These are phyloP conservation scores for Neodontobutis hainanensis DNA, from an alignment of 2,113 vertebrate species.

Conservation along the genomic window DNA sequence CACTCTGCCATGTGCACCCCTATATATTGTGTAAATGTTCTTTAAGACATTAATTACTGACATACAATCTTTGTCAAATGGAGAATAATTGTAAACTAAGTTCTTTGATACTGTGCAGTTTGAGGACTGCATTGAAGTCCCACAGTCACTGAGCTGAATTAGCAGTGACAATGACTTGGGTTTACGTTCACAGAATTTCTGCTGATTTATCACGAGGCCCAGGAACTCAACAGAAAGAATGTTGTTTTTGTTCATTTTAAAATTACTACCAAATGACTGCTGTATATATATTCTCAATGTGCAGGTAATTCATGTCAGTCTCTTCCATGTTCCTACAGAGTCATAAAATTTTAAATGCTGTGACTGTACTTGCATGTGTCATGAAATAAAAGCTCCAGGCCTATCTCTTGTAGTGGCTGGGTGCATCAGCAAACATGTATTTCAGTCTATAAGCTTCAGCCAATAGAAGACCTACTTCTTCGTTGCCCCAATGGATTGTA, in stretches of 20 bases:
- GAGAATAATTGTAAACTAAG: not conserved
- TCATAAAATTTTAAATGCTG: not conserved
- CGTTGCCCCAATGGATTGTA: slow-evolving; percentile 99
- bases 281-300: not conserved
- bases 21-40: no score
- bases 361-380: slow-evolving; percentile 1
- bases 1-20: no score
- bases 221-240: not conserved
- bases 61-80: no score
- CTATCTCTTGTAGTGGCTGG: slow-evolving; percentile 97
- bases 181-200: slow-evolving; percentile 37
- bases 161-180: slow-evolving; percentile 10
- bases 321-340: slow-evolving; percentile 12
- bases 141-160: no score
- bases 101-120: slow-evolving; percentile 25
- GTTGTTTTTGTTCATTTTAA: not conserved
- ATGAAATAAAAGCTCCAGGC: slow-evolving; percentile 5
- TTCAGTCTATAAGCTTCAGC: slow-evolving; percentile 98
- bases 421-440: slow-evolving; percentile 98
- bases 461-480: slow-evolving; percentile 95
- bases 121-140: slow-evolving; percentile 8
- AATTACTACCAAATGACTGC: not conserved
- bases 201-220: slow-evolving; percentile 3
- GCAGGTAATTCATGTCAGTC: not conserved
- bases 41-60: no score